A percentile compares a stretch with the other conserved stretches of the same genome.
Evolutionary conservation across 2,888 invertebrate species (phyloP).

Genomic region (Philonicus albiceps): DNA sequence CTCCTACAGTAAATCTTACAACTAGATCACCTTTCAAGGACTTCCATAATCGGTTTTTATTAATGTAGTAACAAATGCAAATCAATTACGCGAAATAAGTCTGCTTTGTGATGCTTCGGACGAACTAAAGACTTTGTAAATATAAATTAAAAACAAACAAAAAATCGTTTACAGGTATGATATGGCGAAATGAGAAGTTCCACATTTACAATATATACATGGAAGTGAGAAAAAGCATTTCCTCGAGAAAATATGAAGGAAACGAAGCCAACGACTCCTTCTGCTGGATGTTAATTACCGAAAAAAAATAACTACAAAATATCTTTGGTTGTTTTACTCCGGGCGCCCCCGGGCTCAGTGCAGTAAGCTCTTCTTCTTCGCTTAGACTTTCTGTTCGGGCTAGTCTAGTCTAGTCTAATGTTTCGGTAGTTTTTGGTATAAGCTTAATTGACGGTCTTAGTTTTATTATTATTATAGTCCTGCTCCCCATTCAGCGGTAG

Average conservation of each 20-base stretch:
- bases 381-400: background rate
- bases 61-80: conserved; percentile 18
- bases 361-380: background rate
- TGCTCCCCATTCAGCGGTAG: background rate
- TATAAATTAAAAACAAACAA: background rate
- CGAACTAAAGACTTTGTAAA: background rate
- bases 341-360: background rate
- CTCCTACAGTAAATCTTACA: conserved; percentile 8
- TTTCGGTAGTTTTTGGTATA: background rate
- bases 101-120: background rate
- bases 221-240: background rate
- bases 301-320: background rate
- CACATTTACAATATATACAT: background rate
- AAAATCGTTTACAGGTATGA: background rate
- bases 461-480: background rate
- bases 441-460: background rate
- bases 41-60: background rate
- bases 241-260: background rate
- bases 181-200: background rate
- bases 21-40: conserved; percentile 29
- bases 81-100: background rate
- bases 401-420: background rate
- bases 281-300: background rate
- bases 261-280: background rate
- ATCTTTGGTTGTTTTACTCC: conserved; percentile 1